Evolutionary conservation across 2,113 vertebrate species (phyloP), one percentile per base, ranked within the genome.

Genomic region (Probosciger aterrimus): DNA sequence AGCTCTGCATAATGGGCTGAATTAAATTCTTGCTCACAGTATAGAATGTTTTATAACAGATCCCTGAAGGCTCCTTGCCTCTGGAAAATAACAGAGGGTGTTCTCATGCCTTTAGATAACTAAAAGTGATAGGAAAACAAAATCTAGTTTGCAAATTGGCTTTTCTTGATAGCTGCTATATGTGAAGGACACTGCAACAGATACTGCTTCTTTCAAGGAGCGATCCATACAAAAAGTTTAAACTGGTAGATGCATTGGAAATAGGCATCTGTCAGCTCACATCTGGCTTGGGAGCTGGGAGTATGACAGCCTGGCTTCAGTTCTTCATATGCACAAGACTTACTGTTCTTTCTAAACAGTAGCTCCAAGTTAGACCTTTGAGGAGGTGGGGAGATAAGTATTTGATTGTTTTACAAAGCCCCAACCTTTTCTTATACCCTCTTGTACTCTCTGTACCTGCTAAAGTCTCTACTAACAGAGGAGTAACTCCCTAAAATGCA

Each of bases 401-500:
- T 85, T 52, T 78, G 71, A 53, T 30, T 49, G 19, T 75, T 75
- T 41, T 57, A 37, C 19, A 75, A 47, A 73, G 9, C 28, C 35
- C 23, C 19, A 74, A 37, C 68, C 33, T 86, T 88, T 92, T 86
- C 49, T 68, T 86, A 37, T 22, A 60, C 12, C 18, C 7, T 55
- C 35, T 71, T 88, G 25, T 80, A 44, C 35, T 77, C 28, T 83
- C 28, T 69, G 31, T 57, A 71, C 41, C 23, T 37, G 2, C 76
- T 84, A 71, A 92, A 88, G 47, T 90, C 75, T 60, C 57, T 79
- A n/a, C 46, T 77, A 77, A 70, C 50, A 52, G 68, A 94, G 19
- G 67, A 89, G 83, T 92, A 90, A 88, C 90, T 97, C 84, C 47
- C 82, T 78, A 53, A 92, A 94, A 85, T 73, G n/a, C 53, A 39